These are phyloP conservation scores for Dexiosoma caninum DNA, from an alignment of 2,888 invertebrate species.

Conservation along the genomic window DNA sequence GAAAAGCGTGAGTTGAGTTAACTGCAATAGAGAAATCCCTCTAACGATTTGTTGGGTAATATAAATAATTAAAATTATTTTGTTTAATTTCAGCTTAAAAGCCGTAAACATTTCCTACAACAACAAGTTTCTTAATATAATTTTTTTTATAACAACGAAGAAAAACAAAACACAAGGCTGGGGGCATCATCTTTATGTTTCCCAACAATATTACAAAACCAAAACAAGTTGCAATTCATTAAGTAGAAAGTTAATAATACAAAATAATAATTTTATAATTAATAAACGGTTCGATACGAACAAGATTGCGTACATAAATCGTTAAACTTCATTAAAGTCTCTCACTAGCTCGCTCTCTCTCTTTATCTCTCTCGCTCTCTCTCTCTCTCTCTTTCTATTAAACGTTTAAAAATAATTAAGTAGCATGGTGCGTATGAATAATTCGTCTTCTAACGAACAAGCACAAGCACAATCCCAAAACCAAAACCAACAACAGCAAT, in stretches of 20 bases:
- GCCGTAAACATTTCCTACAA: slow-evolving; percentile 19
- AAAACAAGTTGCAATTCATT: slow-evolving; percentile 17
- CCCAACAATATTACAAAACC: slow-evolving; percentile 55
- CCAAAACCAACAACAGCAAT: slow-evolving; percentile 65
- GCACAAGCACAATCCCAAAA: too few species aligned
- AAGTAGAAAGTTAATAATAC: too few species aligned
- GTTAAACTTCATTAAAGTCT: neutral
- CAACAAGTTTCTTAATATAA: slow-evolving; percentile 5
- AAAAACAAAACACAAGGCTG: slow-evolving; percentile 29
- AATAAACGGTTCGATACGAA: slow-evolving; percentile 2
- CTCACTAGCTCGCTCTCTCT: too few species aligned
- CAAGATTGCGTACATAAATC: neutral
- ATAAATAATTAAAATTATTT: slow-evolving; percentile 17
- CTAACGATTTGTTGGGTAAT: neutral
- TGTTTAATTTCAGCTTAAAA: slow-evolving; percentile 35
- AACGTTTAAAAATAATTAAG: neutral
- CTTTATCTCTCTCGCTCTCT: too few species aligned
- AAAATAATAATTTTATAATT: neutral
- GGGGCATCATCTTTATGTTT: slow-evolving; percentile 6
- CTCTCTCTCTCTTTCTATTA: too few species aligned
- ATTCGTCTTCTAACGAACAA: slow-evolving; percentile 70
- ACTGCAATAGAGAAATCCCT: slow-evolving; percentile 14
- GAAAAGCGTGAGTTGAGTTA: slow-evolving; percentile 59
- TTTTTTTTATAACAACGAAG: neutral
- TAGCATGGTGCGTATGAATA: slow-evolving; percentile 76